Evolutionary conservation across 2,888 invertebrate species (phyloP).

Genomic region (Cordilura impudica): DNA sequence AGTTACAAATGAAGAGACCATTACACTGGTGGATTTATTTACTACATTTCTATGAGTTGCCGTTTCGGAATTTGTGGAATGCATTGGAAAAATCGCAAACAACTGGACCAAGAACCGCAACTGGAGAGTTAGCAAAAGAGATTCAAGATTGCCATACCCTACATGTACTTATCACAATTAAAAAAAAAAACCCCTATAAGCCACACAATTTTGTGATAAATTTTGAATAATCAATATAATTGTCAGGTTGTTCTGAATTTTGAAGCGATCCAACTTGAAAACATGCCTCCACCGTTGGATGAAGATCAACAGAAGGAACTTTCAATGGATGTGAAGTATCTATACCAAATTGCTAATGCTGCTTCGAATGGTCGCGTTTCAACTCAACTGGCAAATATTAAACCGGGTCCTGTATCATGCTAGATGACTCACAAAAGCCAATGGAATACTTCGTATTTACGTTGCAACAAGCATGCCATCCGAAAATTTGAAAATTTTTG

Average conservation of each 20-base stretch:
- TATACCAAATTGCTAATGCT: neutral
- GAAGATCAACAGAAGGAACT: neutral
- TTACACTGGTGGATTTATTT: too few species aligned
- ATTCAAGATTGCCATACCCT: too few species aligned
- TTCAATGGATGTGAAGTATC: too few species aligned
- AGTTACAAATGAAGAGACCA: too few species aligned
- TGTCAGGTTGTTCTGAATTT: too few species aligned
- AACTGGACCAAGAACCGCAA: too few species aligned
- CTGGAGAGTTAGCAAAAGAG: too few species aligned
- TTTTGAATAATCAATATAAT: neutral
- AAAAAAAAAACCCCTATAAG: neutral
- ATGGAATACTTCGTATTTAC: constrained; percentile 3
- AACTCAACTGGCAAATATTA: neutral
- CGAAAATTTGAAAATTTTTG: neutral
- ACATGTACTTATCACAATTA: neutral
- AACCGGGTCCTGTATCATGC: neutral
- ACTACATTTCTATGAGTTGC: too few species aligned
- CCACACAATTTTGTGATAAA: neutral
- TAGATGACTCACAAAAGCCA: neutral
- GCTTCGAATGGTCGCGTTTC: neutral
- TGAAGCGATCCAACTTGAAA: neutral
- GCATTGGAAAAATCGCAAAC: too few species aligned
- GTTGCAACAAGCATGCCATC: neutral
- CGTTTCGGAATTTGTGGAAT: too few species aligned
- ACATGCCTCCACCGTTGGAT: neutral